Evolutionary conservation across 2,797 vertebrate species (phyloP).

Genomic region (Acestrorhynchus altus): DNA sequence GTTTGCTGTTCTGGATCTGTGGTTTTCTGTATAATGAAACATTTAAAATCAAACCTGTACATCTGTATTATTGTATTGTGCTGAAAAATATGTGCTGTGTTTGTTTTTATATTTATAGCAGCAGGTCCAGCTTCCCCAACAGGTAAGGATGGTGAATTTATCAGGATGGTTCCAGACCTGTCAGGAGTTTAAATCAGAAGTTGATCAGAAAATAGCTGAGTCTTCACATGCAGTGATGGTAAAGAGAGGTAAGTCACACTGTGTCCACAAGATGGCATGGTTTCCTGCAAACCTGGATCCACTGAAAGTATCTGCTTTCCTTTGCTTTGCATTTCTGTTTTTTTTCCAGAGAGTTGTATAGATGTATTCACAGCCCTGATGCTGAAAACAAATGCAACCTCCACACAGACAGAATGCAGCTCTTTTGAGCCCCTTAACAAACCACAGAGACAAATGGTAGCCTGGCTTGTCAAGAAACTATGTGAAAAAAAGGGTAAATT

Average conservation of each 20-base stretch:
- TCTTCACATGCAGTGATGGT: slow-evolving; percentile 54
- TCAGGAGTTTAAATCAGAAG: slow-evolving; percentile 66
- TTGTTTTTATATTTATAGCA: slow-evolving; percentile 54
- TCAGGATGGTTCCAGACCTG: slow-evolving; percentile 76
- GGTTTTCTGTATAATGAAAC: too few relatives aligned
- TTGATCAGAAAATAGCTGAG: slow-evolving; percentile 61
- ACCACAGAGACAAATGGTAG: slow-evolving; percentile 61
- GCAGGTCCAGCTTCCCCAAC: slow-evolving; percentile 66
- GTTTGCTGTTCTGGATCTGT: neutral
- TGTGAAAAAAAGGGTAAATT: slow-evolving; percentile 70
- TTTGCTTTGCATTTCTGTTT: neutral
- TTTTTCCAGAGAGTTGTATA: slow-evolving; percentile 64
- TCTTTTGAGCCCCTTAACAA: slow-evolving; percentile 61
- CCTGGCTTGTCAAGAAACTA: slow-evolving; percentile 63
- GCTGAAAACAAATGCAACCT: slow-evolving; percentile 20
- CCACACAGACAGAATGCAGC: slow-evolving; percentile 59
- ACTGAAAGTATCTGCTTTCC: neutral
- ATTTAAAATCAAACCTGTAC: neutral
- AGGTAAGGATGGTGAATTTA: slow-evolving; percentile 69
- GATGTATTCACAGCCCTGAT: slow-evolving; percentile 65
- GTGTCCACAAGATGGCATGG: slow-evolving; percentile 64
- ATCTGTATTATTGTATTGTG: neutral
- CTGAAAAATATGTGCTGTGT: neutral
- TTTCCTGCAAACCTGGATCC: slow-evolving; percentile 26
- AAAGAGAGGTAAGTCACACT: slow-evolving; percentile 62